Percentiles rank a stretch among this genome's conserved stretches.
Conservation (phyloP, 2,113 vertebrate genomes). For the Bostrychus sinensis region DNA sequence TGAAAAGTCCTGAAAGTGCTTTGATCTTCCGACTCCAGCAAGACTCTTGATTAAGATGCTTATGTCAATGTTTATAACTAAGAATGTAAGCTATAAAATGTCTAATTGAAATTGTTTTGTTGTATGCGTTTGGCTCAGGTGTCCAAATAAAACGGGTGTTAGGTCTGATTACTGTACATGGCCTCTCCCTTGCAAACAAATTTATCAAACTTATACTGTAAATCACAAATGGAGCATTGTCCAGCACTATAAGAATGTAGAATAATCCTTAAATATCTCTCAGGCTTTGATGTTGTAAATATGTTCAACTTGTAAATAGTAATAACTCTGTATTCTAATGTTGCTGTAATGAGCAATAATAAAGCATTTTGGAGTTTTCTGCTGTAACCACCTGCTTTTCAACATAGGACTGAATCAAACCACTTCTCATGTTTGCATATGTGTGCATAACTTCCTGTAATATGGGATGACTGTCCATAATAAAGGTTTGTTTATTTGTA, state of each 20-base stretch:
- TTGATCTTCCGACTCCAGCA: conserved; percentile 34
- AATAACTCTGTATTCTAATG: conserved; percentile 64
- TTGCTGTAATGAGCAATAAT: conserved; percentile 56
- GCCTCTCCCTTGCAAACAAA: conserved; percentile 19
- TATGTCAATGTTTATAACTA: no score
- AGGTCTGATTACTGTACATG: conserved; percentile 43
- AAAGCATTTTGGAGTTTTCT: conserved; percentile 53
- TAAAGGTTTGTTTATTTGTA: conserved; percentile 73
- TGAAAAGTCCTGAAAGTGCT: conserved; percentile 14
- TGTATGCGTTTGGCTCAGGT: conserved; percentile 65
- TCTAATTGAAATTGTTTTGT: conserved; percentile 47
- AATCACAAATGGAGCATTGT: conserved; percentile 27
- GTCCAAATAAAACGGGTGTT: conserved; percentile 52
- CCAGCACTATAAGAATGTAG: conserved; percentile 52
- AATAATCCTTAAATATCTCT: conserved; percentile 43
- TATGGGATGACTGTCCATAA: conserved; percentile 69
- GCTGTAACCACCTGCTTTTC: conserved; percentile 64
- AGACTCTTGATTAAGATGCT: conserved; percentile 25
- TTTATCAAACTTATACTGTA: conserved; percentile 8
- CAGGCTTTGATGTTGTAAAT: conserved; percentile 67
- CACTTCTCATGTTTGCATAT: conserved; percentile 58
- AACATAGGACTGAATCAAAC: conserved; percentile 66
- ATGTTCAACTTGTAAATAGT: conserved; percentile 69
- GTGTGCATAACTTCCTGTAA: conserved; percentile 58
- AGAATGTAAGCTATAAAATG: no score